These are phyloP conservation scores for Cheirogaleus major DNA, from an alignment of 2,797 vertebrate species.

Conservation along the genomic window DNA sequence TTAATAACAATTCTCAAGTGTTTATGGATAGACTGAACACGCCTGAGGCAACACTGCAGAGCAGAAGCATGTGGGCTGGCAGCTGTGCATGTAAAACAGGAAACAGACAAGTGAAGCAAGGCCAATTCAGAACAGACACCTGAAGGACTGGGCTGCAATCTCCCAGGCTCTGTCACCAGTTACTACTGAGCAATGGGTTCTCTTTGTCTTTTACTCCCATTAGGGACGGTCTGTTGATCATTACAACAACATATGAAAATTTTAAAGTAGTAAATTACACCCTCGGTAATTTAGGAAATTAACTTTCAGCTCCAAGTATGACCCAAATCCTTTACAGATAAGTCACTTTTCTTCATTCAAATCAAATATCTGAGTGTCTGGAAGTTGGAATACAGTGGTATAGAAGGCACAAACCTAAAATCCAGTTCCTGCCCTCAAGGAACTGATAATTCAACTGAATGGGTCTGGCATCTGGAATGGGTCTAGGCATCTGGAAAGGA, in stretches of 20 bases:
- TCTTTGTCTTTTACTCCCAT: no score
- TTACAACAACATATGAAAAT: not conserved
- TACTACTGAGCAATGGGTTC: not conserved
- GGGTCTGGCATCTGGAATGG: not conserved
- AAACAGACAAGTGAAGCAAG: accelerated
- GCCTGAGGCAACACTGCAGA: not conserved
- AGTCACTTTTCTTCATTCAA: not conserved
- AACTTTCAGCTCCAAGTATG: not conserved
- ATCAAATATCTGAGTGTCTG: not conserved
- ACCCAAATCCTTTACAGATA: not conserved
- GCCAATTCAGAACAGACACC: not conserved
- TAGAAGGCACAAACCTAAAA: not conserved
- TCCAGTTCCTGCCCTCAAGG: not conserved
- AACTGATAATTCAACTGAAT: not conserved
- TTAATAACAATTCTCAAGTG: not conserved
- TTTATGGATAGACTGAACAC: not conserved
- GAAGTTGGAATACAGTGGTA: not conserved
- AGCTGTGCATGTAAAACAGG: not conserved
- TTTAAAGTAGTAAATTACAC: not conserved
- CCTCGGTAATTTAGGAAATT: not conserved
- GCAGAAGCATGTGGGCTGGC: not conserved
- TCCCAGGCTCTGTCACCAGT: not conserved
- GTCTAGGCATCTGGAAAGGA: not conserved
- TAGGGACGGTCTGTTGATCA: not conserved
- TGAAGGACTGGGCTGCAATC: not conserved